These are phyloP conservation scores for Nothocercus julius DNA, from an alignment of 2,113 vertebrate genomes.

Conservation along the genomic window DNA sequence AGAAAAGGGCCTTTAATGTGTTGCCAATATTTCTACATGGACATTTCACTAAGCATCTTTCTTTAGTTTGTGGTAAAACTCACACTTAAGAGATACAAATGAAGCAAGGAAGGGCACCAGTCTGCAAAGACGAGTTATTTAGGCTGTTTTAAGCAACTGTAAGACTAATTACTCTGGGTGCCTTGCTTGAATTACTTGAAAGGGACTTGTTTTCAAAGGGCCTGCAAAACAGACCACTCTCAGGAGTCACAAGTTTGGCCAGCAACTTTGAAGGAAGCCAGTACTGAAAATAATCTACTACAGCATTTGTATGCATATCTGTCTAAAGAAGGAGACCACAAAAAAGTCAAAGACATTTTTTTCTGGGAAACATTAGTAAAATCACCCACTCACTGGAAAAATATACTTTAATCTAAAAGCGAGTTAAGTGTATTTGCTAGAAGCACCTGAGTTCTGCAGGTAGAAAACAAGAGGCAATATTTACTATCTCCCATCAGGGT, in stretches of 20 bases:
- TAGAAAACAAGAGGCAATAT: not conserved
- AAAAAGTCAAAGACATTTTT: conserved; percentile 12
- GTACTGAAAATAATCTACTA: not conserved
- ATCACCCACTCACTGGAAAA: not conserved
- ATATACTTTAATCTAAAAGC: conserved; percentile 2
- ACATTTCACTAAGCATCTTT: not conserved
- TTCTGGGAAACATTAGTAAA: conserved; percentile 26
- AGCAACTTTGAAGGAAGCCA: conserved; percentile 32
- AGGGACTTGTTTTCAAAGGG: conserved; percentile 28
- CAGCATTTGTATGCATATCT: conserved; percentile 22
- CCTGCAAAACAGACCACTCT: conserved; percentile 22
- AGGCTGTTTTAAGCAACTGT: conserved; percentile 36
- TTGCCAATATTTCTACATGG: not conserved
- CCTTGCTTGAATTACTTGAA: conserved; percentile 27
- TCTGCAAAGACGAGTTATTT: conserved; percentile 37
- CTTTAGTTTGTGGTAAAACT: not conserved
- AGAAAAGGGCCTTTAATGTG: not conserved
- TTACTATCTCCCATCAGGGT: not conserved
- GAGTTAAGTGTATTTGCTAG: not conserved
- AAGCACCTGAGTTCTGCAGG: not conserved
- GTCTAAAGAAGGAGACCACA: conserved; percentile 34
- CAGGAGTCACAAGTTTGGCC: conserved; percentile 48
- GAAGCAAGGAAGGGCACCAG: not conserved
- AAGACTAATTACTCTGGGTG: conserved; percentile 19
- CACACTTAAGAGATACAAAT: not conserved